These are phyloP conservation scores for Pocillopora verrucosa DNA, from an alignment of 64 coral and sea anemone genomes.

Conservation along the genomic window DNA sequence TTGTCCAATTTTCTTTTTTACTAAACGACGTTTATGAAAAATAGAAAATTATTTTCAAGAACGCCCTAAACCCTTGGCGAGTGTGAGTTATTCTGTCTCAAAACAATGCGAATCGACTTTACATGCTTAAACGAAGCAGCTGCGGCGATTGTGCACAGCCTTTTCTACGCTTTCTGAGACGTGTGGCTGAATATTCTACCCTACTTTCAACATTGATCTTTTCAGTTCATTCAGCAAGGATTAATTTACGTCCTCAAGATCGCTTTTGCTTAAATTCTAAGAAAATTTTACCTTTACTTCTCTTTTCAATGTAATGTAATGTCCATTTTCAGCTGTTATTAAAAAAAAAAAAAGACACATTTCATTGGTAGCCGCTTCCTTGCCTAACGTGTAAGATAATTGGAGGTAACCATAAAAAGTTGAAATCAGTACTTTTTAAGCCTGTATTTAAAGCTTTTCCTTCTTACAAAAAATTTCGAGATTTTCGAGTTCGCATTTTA, in stretches of 20 bases:
- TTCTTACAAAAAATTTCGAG: too few relatives aligned
- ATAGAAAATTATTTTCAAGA: neutral
- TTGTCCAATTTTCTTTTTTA: neutral
- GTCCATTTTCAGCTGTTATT: too few relatives aligned
- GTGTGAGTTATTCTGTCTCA: neutral
- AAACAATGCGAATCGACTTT: neutral
- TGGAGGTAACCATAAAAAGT: too few relatives aligned
- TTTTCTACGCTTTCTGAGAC: neutral
- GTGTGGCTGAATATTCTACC: neutral
- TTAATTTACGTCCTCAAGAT: too few relatives aligned
- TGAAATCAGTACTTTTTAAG: too few relatives aligned
- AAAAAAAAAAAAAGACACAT: too few relatives aligned
- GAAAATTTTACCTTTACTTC: too few relatives aligned
- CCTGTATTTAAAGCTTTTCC: too few relatives aligned
- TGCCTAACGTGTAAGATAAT: too few relatives aligned
- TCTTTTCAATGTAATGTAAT: too few relatives aligned
- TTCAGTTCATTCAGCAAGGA: neutral
- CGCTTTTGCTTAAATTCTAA: too few relatives aligned
- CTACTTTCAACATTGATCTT: neutral
- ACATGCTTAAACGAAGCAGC: slow-evolving; percentile 8
- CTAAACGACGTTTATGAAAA: slow-evolving; percentile 11
- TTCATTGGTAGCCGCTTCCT: too few relatives aligned
- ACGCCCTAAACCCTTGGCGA: neutral
- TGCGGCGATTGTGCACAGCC: neutral
- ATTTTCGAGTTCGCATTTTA: neutral